Conservation (phyloP, 2,888 invertebrate species). For the Phaonia tiefii region DNA sequence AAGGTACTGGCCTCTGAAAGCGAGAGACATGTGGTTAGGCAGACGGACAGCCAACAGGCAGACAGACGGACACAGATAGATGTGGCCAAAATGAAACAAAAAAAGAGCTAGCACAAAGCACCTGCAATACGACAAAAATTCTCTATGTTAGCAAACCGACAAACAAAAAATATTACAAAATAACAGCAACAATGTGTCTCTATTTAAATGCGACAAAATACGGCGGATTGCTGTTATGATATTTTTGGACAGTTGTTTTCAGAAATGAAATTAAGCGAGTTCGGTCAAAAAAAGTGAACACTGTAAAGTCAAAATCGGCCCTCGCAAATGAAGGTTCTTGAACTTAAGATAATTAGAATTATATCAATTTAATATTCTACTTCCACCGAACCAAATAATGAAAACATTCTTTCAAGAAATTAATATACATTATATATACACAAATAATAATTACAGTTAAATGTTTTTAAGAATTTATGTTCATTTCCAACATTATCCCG, state of each 20-base stretch:
- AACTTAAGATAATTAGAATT: no score
- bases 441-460: no score
- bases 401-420: no score
- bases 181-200: conserved; percentile 65
- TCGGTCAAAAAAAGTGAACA: no score
- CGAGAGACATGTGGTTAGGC: conserved; percentile 63
- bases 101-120: conserved; percentile 62
- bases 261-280: no score
- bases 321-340: no score
- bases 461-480: no score
- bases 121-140: conserved; percentile 77
- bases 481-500: no score
- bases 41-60: conserved; percentile 52
- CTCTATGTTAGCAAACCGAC: conserved; percentile 59
- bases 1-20: conserved; percentile 46
- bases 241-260: not conserved
- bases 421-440: no score
- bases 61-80: conserved; percentile 61
- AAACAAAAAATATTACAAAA: conserved; percentile 31
- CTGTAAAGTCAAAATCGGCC: no score
- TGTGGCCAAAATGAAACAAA: conserved; percentile 64
- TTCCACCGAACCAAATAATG: no score
- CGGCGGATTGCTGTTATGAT: conserved; percentile 62
- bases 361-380: no score
- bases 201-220: conserved; percentile 70